Evolutionary conservation across 2,888 invertebrate species (phyloP), one percentile per base, ranked within the genome.

Genomic region (Parnassius smintheus): DNA sequence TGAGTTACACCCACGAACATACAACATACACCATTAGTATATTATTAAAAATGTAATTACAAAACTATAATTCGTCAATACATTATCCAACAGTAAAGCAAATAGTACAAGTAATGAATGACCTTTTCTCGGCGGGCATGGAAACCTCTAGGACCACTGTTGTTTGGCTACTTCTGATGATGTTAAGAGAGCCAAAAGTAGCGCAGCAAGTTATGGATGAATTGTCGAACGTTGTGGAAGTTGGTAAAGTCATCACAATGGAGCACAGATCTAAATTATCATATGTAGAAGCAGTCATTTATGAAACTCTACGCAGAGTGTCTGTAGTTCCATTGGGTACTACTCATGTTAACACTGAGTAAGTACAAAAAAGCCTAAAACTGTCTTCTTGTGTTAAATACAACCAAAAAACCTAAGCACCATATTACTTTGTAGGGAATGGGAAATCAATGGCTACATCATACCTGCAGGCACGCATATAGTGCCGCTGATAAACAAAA

Each of bases 61-160:
- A 25, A 25, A 25, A 35, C 35, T 35, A 7, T 35, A 35, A 35
- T 35, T 35, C 35, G 7, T 35, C 7, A 35, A 35, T 35, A 35
- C 35, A 35, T 35, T 35, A 35, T 35, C 4, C 7, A 35, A 45
- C 86, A 96, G 96, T 96, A 83, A 94, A 95, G 57, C 97, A 97
- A 85, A 94, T 97, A 80, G 95, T 96, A 59, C 97, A 97, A 86
- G 95, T 97, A 35, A 94, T 97, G 83, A 96, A 96, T 53, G 97
- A 97, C 80, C 91, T 97, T 25, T 97, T 96, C 87, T 95, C 96
- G 13, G 96, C 97, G 46, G 97, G 97, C 25, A 96, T 97, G 95
- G 97, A 97, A 82, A 97, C 97, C 0, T 95, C 96, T 58, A 96
- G 96, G 75, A 96, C 95, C 25, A 94, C 96, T 2, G 81, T 97